Evolutionary conservation across 2,797 vertebrate genomes (phyloP), one percentile per base, ranked within the genome.

Genomic region (Monodelphis domestica): DNA sequence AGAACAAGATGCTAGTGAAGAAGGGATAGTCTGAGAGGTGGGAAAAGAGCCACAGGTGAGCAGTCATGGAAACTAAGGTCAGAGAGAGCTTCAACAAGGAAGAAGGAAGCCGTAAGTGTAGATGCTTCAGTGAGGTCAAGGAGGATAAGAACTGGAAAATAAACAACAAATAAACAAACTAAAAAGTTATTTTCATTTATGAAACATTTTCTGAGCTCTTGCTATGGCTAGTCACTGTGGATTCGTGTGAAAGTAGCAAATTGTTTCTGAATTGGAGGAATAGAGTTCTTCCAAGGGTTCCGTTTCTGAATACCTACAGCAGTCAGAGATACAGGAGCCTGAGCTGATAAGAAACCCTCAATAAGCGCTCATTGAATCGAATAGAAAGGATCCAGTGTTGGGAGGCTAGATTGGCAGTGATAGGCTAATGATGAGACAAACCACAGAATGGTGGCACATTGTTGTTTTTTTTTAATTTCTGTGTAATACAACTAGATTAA

Each of bases 401-500:
- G 12, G 52, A n/a, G 54, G 51, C 7, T 53, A 63, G n/a, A n/a
- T 54, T 59, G 90, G 53, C 53, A 54, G 91, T 21, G 89, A 50
- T 28, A 52, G 21, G n/a, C 12, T 57, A 53, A 38, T 12, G 52
- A 26, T 24, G 52, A 12, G 9, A 38, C 30, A 45, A 38, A 30
- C 15, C 56, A 29, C 63, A 70, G n/a, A 50, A 45, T 84, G 38
- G 70, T 84, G 70, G 70, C 21, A 24, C 24, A 26, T 50, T 84
- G 70, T 50, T 84, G 56, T 63, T 88, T 54, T 52, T n/a, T 24
- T 84, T 92, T 53, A 87, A 54, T 94, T 59, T 87, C 94, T 94
- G 90, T 89, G 54, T 28, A 12, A 15, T 5, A 0, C 70, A 50
- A 26, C 38, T 84, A 84, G 38, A 84, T 84, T 15, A 11, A 5